Evolutionary conservation across 1,140 invertebrate species (phyloP).

Genomic region (Lucilia cuprina): DNA sequence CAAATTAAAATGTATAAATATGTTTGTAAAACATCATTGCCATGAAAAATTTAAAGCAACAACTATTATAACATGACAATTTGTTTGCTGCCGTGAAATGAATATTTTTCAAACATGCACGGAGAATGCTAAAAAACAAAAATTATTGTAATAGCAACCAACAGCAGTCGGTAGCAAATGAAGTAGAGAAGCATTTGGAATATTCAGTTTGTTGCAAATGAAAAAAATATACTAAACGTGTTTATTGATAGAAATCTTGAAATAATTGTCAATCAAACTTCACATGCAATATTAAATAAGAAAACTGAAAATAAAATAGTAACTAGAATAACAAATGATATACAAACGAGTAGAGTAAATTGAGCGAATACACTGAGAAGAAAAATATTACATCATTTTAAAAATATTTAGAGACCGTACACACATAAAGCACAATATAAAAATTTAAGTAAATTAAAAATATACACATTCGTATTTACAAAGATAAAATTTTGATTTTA

Average conservation of each 20-base stretch:
- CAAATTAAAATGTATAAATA: not conserved
- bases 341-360: not conserved
- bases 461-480: no score
- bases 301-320: not conserved
- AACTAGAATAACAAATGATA: not conserved
- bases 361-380: no score
- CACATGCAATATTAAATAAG: conserved; percentile 18
- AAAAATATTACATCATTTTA: no score
- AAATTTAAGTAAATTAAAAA: no score
- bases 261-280: conserved; percentile 35
- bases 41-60: not conserved
- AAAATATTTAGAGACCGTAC: no score
- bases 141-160: no score
- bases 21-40: not conserved
- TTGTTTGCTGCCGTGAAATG: not conserved
- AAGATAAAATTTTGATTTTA: no score
- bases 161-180: no score
- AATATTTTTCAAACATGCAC: not conserved
- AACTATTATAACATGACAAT: not conserved
- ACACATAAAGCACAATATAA: no score
- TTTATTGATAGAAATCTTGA: conserved; percentile 34
- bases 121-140: not conserved
- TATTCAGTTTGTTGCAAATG: no score
- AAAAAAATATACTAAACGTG: conserved; percentile 16
- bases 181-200: no score